phyloP scores from a whole-genome alignment of 2,888 invertebrate genomes.

The Metopia argyrocephala region DNA sequence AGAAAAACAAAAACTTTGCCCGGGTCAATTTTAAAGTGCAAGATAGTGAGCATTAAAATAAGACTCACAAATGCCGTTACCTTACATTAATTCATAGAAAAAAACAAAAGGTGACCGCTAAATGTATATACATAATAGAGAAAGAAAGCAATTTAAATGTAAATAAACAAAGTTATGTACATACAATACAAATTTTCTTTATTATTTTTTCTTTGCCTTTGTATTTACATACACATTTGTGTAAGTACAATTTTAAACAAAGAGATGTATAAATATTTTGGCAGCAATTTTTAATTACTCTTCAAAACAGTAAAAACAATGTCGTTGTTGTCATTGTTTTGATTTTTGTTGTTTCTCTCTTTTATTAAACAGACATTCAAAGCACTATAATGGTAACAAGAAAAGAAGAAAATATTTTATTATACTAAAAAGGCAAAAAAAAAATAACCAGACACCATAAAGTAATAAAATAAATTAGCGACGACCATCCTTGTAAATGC shows the following conservation, averaged over 20 bases:
- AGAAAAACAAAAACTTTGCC: too few relatives aligned
- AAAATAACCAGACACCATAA: constrained; percentile 13
- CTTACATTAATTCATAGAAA: too few relatives aligned
- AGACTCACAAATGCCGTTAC: too few relatives aligned
- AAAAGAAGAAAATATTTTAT: not conserved
- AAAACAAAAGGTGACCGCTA: too few relatives aligned
- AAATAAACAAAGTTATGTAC: too few relatives aligned
- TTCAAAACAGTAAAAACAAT: constrained; percentile 38
- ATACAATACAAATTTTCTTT: not conserved
- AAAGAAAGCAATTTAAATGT: not conserved
- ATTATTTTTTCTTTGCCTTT: not conserved
- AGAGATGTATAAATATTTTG: too few relatives aligned
- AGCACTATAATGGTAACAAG: not conserved
- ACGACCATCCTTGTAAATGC: too few relatives aligned
- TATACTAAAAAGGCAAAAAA: not conserved
- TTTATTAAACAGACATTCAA: not conserved
- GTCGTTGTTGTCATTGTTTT: not conserved
- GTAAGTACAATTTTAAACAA: not conserved
- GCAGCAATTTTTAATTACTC: constrained; percentile 52
- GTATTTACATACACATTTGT: not conserved
- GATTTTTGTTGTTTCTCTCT: too few relatives aligned
- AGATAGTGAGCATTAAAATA: too few relatives aligned
- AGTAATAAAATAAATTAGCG: constrained; percentile 18
- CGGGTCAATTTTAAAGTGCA: too few relatives aligned
- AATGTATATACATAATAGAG: too few relatives aligned